Evolutionary conservation across 2,797 vertebrate species (phyloP).

Genomic region (Gymnopithys bicolor): DNA sequence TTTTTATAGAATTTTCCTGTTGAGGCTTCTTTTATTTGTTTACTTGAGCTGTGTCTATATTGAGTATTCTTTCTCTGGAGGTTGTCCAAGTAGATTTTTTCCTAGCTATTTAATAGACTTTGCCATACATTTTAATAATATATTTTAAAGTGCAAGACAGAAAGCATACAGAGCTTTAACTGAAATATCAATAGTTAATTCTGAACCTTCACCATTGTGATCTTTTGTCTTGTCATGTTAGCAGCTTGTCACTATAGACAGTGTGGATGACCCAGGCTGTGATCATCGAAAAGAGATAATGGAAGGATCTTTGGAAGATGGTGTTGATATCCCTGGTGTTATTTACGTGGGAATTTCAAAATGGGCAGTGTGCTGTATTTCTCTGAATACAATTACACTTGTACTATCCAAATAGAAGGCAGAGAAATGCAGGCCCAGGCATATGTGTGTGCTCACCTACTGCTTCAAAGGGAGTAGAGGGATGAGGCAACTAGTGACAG

Average conservation of each 20-base stretch:
- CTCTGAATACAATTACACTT: neutral
- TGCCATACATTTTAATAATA: neutral
- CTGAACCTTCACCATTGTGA: neutral
- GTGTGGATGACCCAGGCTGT: neutral
- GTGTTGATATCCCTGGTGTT: slow-evolving; percentile 9
- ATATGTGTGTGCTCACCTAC: neutral
- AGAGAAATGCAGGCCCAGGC: neutral
- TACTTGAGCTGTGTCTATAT: neutral
- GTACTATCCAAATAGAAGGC: neutral
- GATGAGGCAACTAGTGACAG: slow-evolving; percentile 53
- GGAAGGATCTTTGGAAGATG: slow-evolving; percentile 19
- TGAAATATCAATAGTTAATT: slow-evolving; percentile 24
- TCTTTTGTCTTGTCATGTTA: neutral
- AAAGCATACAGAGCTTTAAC: neutral
- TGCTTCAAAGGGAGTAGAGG: slow-evolving; percentile 45
- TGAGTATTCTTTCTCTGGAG: neutral
- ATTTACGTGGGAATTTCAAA: slow-evolving; percentile 47
- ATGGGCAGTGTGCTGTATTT: slow-evolving; percentile 30
- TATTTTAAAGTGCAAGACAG: neutral
- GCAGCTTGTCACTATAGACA: neutral
- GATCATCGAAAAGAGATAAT: neutral
- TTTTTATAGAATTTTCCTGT: neutral
- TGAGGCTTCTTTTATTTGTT: slow-evolving; percentile 6
- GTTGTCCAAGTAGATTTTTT: neutral
- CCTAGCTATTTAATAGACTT: neutral